These are phyloP conservation scores for Salvelinus alpinus DNA, from an alignment of 2,113 vertebrate genomes.

Conservation along the genomic window DNA sequence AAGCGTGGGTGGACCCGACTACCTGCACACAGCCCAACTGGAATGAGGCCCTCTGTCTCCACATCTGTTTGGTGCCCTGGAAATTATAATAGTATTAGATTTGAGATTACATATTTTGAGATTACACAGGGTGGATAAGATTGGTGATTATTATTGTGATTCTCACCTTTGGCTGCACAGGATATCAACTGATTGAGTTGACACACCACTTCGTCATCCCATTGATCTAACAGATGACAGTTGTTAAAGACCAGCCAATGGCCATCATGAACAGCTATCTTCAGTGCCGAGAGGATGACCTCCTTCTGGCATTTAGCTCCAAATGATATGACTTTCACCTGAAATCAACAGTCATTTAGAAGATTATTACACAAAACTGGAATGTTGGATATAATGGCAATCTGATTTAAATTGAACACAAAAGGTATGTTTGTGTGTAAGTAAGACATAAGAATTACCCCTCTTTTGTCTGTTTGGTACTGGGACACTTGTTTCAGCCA, in stretches of 20 bases:
- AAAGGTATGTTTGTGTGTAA: background rate
- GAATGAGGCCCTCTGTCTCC: background rate
- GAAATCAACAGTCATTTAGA: constrained; percentile 10
- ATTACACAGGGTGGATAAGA: too few relatives aligned
- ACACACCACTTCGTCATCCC: constrained; percentile 69
- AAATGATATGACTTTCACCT: constrained; percentile 59
- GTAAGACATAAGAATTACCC: constrained; percentile 45
- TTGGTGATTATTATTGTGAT: too few relatives aligned
- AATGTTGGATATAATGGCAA: background rate
- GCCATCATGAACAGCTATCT: constrained; percentile 64
- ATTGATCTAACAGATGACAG: constrained; percentile 76
- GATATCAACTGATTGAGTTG: constrained; percentile 59
- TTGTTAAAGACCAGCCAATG: constrained; percentile 83
- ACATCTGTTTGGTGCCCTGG: constrained; percentile 5
- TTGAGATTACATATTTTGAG: too few relatives aligned
- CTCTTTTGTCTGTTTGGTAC: constrained; percentile 31
- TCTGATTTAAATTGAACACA: background rate
- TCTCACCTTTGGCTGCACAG: constrained; percentile 51
- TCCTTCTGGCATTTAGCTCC: constrained; percentile 44
- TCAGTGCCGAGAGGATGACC: constrained; percentile 46
- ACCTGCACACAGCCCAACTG: background rate
- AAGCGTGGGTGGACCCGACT: constrained; percentile 65
- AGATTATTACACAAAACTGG: background rate
- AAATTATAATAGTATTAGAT: background rate
- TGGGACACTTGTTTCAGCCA: constrained; percentile 69